Conservation (phyloP, 1,140 invertebrate species). For the Cepaea nemoralis region DNA sequence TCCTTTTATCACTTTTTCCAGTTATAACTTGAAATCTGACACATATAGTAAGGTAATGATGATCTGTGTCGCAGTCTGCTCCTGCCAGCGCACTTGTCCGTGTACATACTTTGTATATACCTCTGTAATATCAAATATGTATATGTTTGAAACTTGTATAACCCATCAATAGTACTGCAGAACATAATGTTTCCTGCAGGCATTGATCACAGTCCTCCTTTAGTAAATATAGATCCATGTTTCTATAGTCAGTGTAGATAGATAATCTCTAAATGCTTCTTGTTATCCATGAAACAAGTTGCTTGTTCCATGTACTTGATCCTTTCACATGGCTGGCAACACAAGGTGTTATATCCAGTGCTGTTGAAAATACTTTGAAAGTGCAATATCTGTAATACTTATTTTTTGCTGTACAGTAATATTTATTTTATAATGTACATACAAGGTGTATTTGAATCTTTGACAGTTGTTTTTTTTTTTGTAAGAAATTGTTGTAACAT, state of each 20-base stretch:
- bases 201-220: background rate
- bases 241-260: too few species aligned
- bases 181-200: background rate
- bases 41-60: too few species aligned
- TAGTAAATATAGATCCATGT: background rate
- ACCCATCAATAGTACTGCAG: background rate
- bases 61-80: too few species aligned
- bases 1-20: too few species aligned
- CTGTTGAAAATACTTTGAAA: background rate
- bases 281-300: background rate
- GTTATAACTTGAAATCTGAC: too few species aligned
- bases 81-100: too few species aligned
- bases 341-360: background rate
- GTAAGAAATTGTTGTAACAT: background rate
- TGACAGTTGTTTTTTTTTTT: too few species aligned
- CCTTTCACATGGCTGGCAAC: background rate
- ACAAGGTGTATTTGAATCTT: background rate
- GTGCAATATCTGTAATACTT: constrained; percentile 14
- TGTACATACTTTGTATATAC: too few species aligned
- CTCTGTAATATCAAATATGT: background rate
- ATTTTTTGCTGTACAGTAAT: constrained; percentile 1
- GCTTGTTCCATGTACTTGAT: background rate
- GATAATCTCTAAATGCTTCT: background rate
- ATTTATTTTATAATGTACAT: background rate
- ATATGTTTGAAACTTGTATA: background rate